Percentiles rank a stretch among this genome's conserved stretches.
phyloP scores from a whole-genome alignment of 2,888 invertebrate genomes.

The Polymixis lichenea region DNA sequence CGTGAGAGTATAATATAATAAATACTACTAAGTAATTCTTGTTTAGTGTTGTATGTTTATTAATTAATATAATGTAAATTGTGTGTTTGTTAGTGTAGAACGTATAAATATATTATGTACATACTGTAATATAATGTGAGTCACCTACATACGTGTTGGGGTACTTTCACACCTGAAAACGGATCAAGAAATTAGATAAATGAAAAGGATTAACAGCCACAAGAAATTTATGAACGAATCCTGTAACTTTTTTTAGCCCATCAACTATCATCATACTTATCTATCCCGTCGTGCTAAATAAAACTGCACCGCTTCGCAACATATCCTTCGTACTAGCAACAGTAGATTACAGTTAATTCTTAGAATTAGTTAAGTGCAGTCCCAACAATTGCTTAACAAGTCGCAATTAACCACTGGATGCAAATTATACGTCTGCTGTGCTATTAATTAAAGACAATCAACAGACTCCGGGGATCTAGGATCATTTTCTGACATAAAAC shows the following conservation, averaged over 20 bases:
- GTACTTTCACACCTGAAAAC: background rate
- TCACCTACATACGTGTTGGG: background rate
- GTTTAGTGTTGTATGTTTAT: no score
- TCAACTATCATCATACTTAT: background rate
- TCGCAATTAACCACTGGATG: slow-evolving; percentile 63
- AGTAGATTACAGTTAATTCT: slow-evolving; percentile 48
- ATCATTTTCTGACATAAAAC: slow-evolving; percentile 11
- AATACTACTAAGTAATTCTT: no score
- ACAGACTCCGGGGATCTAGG: slow-evolving; percentile 25
- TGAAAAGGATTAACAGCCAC: background rate
- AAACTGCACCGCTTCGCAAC: slow-evolving; percentile 20
- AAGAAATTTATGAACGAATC: background rate
- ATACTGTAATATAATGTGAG: no score
- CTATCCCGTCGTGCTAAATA: background rate
- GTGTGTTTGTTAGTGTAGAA: no score
- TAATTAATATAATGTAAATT: no score
- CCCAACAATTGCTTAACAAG: slow-evolving; percentile 58
- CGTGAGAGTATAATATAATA: no score
- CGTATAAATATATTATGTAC: no score
- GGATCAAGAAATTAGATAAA: background rate
- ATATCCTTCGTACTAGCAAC: slow-evolving; percentile 12
- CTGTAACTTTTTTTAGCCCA: background rate
- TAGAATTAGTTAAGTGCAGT: slow-evolving; percentile 43
- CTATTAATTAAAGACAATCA: slow-evolving; percentile 59
- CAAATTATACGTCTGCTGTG: slow-evolving; percentile 59